Evolutionary conservation across 2,797 vertebrate genomes (phyloP), one percentile per base, ranked within the genome.

Genomic region (Chaetodon trifasciatus): DNA sequence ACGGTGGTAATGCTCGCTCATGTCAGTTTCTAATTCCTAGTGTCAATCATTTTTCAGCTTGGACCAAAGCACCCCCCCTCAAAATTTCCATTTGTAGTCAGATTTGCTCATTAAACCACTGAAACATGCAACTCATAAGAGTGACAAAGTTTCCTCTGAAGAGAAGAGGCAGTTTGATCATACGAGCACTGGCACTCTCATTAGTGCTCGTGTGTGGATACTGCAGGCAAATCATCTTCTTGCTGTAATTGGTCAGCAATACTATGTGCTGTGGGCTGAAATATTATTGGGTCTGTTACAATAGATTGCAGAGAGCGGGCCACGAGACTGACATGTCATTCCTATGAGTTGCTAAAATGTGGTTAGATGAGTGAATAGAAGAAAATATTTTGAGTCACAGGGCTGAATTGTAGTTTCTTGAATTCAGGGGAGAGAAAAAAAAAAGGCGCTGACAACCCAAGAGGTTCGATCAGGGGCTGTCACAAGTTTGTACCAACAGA

Each of bases 401-500:
- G 55, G 67, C 62, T 74, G 13, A 61, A 47, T 69, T 76, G 2
- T 40, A 50, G n/a, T 67, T 66, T 62, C 35, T 78, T 35, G 8
- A 47, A 21, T 60, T 78, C 9, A 71, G 49, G 65, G 58, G 23
- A 52, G 10, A 52, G n/a, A 56, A 8, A 55, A 55, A 55, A 55
- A 47, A 57, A 61, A 57, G 35, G 24, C 8, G 39, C 55, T 21
- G 81, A 81, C 80, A 79, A 42, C 73, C 40, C 63, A 69, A 82
- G 24, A 71, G 13, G 39, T 85, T 82, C 24, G 70, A 81, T 71
- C 70, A 23, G 71, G 37, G 82, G 67, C 69, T 79, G 66, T 61
- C 70, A 84, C 52, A 76, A 79, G 64, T 81, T 82, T 85, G 85
- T 77, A 88, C 75, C 83, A 86, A 70, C 68, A 24, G 61, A 23